Conservation (phyloP, 2,797 vertebrate genomes). For the Orestias chungarensis region DNA sequence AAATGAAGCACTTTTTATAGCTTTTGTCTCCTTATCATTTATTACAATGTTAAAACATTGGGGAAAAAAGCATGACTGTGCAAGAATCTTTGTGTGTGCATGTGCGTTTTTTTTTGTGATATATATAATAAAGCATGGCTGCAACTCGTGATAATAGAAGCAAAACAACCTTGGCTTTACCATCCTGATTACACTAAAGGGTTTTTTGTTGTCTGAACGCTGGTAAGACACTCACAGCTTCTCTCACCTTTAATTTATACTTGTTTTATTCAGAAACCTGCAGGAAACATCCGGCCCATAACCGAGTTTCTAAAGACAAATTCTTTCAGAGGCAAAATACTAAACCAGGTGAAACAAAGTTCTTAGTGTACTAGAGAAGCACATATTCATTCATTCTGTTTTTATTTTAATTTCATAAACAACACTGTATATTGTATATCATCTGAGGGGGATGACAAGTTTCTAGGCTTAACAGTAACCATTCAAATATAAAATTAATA, state of each 20-base stretch:
- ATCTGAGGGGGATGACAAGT: neutral
- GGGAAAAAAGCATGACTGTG: neutral
- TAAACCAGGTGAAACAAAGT: neutral
- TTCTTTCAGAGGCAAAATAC: neutral
- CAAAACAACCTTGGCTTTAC: conserved; percentile 4
- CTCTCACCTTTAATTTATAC: conserved; percentile 5
- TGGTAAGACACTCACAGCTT: neutral
- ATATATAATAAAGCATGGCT: neutral
- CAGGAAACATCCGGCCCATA: neutral
- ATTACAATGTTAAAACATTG: neutral
- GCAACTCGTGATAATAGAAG: neutral
- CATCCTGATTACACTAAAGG: neutral
- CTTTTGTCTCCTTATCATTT: neutral
- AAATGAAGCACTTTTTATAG: neutral
- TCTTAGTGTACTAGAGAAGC: neutral
- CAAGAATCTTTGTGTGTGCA: neutral
- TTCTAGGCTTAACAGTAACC: neutral
- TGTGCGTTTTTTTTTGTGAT: neutral
- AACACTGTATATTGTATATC: neutral
- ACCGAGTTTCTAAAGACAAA: neutral
- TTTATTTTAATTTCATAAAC: neutral
- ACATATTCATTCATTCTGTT: neutral
- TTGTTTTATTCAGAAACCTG: neutral
- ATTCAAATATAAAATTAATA: neutral
- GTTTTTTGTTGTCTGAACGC: neutral